phyloP scores from a whole-genome alignment of 2,888 invertebrate genomes.

The Pasiphila rectangulata region DNA sequence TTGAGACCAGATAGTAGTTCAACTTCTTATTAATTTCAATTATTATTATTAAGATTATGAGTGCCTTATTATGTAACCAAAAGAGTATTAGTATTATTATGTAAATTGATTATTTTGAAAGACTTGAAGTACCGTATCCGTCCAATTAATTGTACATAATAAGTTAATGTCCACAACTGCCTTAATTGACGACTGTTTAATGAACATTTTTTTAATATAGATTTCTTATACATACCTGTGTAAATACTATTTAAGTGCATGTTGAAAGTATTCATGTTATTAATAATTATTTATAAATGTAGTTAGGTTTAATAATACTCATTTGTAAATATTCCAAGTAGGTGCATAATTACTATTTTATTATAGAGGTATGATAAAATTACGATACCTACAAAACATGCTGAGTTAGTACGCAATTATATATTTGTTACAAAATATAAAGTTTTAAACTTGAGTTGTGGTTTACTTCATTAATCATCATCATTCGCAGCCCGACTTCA shows the following conservation, averaged over 20 bases:
- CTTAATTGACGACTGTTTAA: constrained; percentile 65
- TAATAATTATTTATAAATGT: constrained; percentile 59
- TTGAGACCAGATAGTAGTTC: constrained; percentile 89
- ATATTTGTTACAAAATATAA: constrained; percentile 81
- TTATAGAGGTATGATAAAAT: neutral
- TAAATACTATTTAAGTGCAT: constrained; percentile 39
- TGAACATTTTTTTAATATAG: constrained; percentile 10
- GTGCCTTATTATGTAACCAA: constrained; percentile 59
- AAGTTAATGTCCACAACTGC: constrained; percentile 51
- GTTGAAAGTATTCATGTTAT: constrained; percentile 42
- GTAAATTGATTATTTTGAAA: constrained; percentile 40
- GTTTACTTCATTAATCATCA: too few relatives aligned
- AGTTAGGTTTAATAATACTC: constrained; percentile 50
- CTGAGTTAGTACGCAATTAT: constrained; percentile 60
- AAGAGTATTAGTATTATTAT: constrained; percentile 42
- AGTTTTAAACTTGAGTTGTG: constrained; percentile 58
- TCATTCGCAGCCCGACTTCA: too few relatives aligned
- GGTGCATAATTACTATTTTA: neutral
- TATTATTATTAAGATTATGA: constrained; percentile 37
- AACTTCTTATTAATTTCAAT: constrained; percentile 78
- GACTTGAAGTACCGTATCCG: constrained; percentile 31
- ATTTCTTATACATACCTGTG: constrained; percentile 29
- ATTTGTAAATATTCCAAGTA: constrained; percentile 61
- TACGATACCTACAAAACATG: constrained; percentile 44
- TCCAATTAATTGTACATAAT: constrained; percentile 40